These are phyloP conservation scores for Crotalus helleri DNA, from an alignment of 2,113 vertebrate genomes.

Conservation along the genomic window DNA sequence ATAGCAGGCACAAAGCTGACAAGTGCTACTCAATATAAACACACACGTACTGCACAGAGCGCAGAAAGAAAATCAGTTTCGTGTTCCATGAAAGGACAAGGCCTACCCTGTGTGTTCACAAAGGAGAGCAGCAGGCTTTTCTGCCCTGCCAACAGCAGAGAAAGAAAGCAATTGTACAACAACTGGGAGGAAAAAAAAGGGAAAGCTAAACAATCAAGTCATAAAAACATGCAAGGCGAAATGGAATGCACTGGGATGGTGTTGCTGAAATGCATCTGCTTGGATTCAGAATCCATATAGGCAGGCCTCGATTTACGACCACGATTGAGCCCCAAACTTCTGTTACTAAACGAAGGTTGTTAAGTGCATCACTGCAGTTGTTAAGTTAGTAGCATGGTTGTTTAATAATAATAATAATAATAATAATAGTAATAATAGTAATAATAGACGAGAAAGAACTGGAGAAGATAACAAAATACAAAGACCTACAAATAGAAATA, in stretches of 20 bases:
- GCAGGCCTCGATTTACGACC: background rate
- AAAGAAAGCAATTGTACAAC: constrained; percentile 19
- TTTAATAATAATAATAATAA: background rate
- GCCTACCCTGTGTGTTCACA: constrained; percentile 23
- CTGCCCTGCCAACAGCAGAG: constrained; percentile 7
- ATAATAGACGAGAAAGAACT: too few species aligned
- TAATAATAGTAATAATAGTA: too few species aligned
- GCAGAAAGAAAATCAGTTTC: background rate
- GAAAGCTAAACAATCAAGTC: constrained; percentile 22
- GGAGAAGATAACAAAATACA: too few species aligned
- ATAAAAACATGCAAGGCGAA: constrained; percentile 22
- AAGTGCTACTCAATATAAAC: background rate
- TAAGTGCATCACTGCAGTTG: background rate
- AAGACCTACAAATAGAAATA: too few species aligned
- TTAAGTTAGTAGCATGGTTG: background rate
- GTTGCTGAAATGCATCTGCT: background rate
- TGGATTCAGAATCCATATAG: constrained; percentile 12
- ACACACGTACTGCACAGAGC: background rate
- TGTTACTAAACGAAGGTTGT: background rate
- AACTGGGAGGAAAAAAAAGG: background rate
- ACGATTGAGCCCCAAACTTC: background rate
- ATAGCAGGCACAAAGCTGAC: background rate
- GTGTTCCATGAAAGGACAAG: background rate
- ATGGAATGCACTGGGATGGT: constrained; percentile 8
- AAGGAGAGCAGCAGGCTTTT: constrained; percentile 4